phyloP scores from a whole-genome alignment of 2,888 invertebrate species.

The Xestia rhomboidea region DNA sequence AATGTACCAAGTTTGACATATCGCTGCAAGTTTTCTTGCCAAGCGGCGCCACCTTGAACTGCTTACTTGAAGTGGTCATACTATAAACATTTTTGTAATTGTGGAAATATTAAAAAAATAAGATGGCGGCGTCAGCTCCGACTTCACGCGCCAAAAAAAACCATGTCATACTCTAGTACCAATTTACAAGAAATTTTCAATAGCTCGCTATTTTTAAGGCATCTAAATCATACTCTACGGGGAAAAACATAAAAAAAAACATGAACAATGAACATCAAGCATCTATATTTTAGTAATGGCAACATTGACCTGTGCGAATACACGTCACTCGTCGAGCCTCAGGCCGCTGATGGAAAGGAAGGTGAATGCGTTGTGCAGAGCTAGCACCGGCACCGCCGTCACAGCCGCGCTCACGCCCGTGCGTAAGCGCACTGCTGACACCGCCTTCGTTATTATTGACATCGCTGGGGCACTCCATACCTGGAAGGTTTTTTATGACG shows the following conservation, averaged over 20 bases:
- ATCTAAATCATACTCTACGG: background rate
- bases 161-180: background rate
- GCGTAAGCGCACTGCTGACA: constrained; percentile 71
- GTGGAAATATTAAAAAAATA: background rate
- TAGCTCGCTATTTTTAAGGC: background rate
- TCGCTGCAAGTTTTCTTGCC: no score
- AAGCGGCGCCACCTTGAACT: no score
- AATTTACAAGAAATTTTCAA: background rate
- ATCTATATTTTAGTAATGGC: constrained; percentile 6
- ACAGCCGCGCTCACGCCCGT: constrained; percentile 91
- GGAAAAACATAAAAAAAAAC: background rate
- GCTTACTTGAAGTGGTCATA: no score
- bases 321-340: constrained; percentile 91
- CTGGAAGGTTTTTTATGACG: constrained; percentile 66
- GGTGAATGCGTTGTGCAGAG: constrained; percentile 95
- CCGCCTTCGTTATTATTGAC: constrained; percentile 60
- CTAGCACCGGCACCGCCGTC: constrained; percentile 94
- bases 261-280: background rate
- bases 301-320: constrained; percentile 31
- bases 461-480: constrained; percentile 86
- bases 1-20: no score
- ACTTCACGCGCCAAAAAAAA: background rate
- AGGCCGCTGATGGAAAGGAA: constrained; percentile 96
- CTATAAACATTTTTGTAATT: background rate
- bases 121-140: background rate